Base-by-base conservation (phyloP, 2,113 vertebrate genomes). In the Macroglossus sobrinus region DNA sequence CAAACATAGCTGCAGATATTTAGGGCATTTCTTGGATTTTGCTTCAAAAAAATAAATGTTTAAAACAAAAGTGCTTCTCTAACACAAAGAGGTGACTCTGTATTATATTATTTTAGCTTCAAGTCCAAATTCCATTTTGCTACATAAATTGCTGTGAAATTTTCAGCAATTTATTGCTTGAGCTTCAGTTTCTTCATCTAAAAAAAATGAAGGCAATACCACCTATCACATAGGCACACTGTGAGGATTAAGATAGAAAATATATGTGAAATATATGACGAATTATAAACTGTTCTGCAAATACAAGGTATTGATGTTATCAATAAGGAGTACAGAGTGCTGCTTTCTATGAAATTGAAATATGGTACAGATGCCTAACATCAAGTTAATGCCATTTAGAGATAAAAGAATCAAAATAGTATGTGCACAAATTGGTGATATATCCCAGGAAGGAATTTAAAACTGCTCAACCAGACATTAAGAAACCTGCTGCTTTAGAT, bases 341-440 rank as follows among this genome's bases (percentile, higher is more conserved):
- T 91, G 63, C 85, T 96, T 88, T 68, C 24, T 66, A 93, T 35
- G 30, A 95, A 95, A 95, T 86, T 93, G 84, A 97, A 97, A 94
- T 87, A 40, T 74, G 84, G 91, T 53, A 30, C 81, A 93, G 91
- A 95, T 59, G 69, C 75, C 91, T 89, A 74, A 91, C 68, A 82
- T 91, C 94, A 96, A 95, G 97, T 87, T 82, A 97, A 96, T 91
- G 59, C 81, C 84, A 96, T 84, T 96, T 97, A 75, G 57, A 97
- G 97, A 97, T 95, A 91, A 97, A 96, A 94, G 69, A 89, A 93
- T 94, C 94, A 95, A 97, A 95, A 85, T 72, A 93, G 68, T 71
- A 57, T 79, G 79, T 82, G 79, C 68, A 95, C 69, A 96, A 94
- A 95, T 91, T 94, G 93, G 91, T 94, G 79, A 93, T 91, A 93